Evolutionary conservation across 1,140 invertebrate species (phyloP), one percentile per base, ranked within the genome.

Genomic region (Bombus affinis): DNA sequence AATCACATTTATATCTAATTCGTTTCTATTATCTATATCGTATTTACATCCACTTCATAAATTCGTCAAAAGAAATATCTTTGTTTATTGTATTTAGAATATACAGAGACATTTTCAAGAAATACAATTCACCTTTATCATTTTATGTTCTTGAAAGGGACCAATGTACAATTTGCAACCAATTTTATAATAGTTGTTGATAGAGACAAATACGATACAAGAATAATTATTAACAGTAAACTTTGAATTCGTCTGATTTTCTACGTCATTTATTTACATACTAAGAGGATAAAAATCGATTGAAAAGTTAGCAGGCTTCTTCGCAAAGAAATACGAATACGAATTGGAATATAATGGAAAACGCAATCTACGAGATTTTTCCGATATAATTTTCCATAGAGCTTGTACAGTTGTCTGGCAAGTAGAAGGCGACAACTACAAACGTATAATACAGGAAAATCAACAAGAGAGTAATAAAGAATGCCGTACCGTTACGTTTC

Each of bases 401-500:
- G 3, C 32, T 32, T 3, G 57, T 28, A 25, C 57, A 3, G 59
- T 28, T 53, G 47, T 28, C 3, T n/a, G 59, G 59, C 10, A 62
- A 42, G 28, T 35, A 37, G 32, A 65, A 65, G 37, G 28, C 53
- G 75, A 77, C 28, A 62, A 22, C 32, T 65, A 59, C 35, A 42
- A 77, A 42, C 35, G 39, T 4, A 28, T 65, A 65, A 78, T 78
- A 42, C 22, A 39, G 59, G 76, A 78, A 78, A 78, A 78, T 78
- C 59, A 78, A 78, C 37, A 57, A 15, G 37, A 15, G 66, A 47
- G 65, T n/a, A 66, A 70, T 53, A 42, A 13, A 53, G 39, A 35
- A 53, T n/a, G 6, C 39, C 78, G 32, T 25, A 32, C 65, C 65
- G 25, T n/a, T 44, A 18, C 44, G 42, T 47, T 68, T 65, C 53